Evolutionary conservation across 2,113 vertebrate species (phyloP).

Genomic region (Lampris megalopsis): DNA sequence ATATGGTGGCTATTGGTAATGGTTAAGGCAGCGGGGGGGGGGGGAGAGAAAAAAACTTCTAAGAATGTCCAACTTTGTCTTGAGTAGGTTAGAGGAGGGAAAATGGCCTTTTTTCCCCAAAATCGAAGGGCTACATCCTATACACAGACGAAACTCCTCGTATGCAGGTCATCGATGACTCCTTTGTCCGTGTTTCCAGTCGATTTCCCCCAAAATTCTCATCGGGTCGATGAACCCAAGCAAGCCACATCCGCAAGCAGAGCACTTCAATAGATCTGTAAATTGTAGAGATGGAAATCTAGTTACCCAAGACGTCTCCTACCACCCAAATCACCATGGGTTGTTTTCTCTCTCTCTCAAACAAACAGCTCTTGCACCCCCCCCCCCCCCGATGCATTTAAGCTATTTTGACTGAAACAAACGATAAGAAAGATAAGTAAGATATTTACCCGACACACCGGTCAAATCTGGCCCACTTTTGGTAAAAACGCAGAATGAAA

Average conservation of each 20-base stretch:
- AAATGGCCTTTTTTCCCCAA: neutral
- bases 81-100: slow-evolving; percentile 14
- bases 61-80: slow-evolving; percentile 56
- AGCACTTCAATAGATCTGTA: slow-evolving; percentile 38
- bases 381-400: too few species aligned
- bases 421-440: slow-evolving; percentile 41
- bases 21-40: neutral
- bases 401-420: slow-evolving; percentile 9
- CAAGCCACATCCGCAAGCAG: slow-evolving; percentile 42
- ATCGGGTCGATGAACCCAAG: slow-evolving; percentile 24
- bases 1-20: too few species aligned
- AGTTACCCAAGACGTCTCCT: neutral
- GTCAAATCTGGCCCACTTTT: slow-evolving; percentile 7
- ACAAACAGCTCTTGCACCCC: too few species aligned
- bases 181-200: slow-evolving; percentile 55
- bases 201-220: slow-evolving; percentile 45
- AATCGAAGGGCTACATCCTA: neutral
- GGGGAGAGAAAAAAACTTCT: slow-evolving; percentile 51
- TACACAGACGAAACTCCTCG: slow-evolving; percentile 55
- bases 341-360: too few species aligned
- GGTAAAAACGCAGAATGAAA: neutral
- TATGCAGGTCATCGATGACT: slow-evolving; percentile 29
- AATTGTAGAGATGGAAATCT: slow-evolving; percentile 14
- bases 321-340: too few species aligned
- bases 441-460: slow-evolving; percentile 12